A percentile compares a stretch with the other conserved stretches of the same genome.
These are phyloP conservation scores for Eurois occulta DNA, from an alignment of 2,888 invertebrate species.

Conservation along the genomic window DNA sequence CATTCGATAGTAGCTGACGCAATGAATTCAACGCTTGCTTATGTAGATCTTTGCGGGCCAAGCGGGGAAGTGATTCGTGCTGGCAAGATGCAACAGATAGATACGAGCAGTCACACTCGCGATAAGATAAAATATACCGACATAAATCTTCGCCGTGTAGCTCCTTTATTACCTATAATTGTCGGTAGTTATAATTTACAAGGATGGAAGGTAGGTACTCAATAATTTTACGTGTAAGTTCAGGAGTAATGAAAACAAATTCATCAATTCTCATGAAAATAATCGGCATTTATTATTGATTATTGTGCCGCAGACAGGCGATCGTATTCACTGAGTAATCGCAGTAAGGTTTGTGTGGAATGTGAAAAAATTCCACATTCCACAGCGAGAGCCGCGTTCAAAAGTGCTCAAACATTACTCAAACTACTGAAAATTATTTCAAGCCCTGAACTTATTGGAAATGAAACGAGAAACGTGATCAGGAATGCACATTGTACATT, in stretches of 20 bases:
- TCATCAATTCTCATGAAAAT: not conserved
- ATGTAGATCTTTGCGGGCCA: not conserved
- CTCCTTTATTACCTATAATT: not conserved
- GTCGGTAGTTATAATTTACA: conserved; percentile 3
- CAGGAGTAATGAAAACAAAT: too few species aligned
- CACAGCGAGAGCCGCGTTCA: not conserved
- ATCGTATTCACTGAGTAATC: not conserved
- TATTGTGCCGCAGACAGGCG: not conserved
- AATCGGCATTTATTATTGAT: not conserved
- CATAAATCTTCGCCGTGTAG: conserved; percentile 1
- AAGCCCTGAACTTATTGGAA: not conserved
- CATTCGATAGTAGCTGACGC: not conserved
- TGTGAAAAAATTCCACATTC: too few species aligned
- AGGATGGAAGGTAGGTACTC: not conserved
- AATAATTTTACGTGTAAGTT: not conserved
- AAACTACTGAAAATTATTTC: not conserved
- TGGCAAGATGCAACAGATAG: not conserved
- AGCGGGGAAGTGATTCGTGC: not conserved
- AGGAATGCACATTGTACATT: not conserved
- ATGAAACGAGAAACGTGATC: not conserved
- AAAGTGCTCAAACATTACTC: not conserved
- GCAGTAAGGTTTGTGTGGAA: not conserved
- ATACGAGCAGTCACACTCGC: not conserved
- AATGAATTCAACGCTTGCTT: not conserved
- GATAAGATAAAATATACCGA: conserved; percentile 5